Evolutionary conservation across 2,888 invertebrate species (phyloP), one percentile per base, ranked within the genome.

Genomic region (Trissonchulus latispiculum): DNA sequence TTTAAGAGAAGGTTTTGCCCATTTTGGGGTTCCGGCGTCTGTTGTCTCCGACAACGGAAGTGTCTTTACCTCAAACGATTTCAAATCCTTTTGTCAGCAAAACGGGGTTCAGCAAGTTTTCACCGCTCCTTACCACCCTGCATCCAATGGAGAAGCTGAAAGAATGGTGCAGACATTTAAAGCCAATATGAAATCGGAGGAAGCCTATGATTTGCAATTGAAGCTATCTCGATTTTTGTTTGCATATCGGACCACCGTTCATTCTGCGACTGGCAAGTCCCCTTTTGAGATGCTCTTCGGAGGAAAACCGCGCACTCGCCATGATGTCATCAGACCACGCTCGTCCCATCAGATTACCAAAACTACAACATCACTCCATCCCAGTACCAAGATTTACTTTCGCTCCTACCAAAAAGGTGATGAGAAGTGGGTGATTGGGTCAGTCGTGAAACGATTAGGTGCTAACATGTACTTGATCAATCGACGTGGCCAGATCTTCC

Each of bases 41-140:
- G 18, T 83, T 1, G 81, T 82, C 15, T 76, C 78, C 31, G 82
- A 83, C 72, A 82, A 82, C 66, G 81, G 82, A 2, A 75, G 79
- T 0, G 77, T 77, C 48, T 82, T 82, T 74, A 77, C 74, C 1
- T 75, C 78, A 1, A 67, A 73, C 1, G 78, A 76, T 33, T 81
- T 82, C 73, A 15, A 23, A 2, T 36, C 72, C 1, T 79, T 79
- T 71, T 76, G 78, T 74, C 69, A 70, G 23, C 28, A 61, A 8
- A 74, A 76, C 29, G 48, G 48, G 8, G 48, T 48, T 48, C 48
- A 23, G 48, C 48, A 48, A 15, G 8, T 48, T 48, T 48, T 48
- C 8, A 48, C 48, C 8, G 8, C 48, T 15, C 48, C 48, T 23
- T 48, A 15, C 48, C 48, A 48, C 48, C 48, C 48, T 15, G 48